Evolutionary conservation across 2,113 vertebrate genomes (phyloP).

Genomic region (Leptodactylus fuscus): DNA sequence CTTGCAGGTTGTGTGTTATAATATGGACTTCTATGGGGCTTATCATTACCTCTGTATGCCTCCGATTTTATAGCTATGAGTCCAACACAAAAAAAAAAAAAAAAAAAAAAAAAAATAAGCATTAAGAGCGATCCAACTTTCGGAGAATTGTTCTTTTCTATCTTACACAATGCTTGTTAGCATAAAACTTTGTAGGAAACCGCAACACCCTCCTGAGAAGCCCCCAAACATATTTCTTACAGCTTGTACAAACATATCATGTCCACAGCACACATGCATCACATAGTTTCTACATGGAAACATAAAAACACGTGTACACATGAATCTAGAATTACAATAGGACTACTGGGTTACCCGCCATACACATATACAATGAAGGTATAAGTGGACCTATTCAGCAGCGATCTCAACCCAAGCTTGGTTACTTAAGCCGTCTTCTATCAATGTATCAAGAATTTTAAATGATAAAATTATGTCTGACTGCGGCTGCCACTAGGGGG

Average conservation of each 20-base stretch:
- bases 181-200: neutral
- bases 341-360: neutral
- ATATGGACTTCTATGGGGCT: neutral
- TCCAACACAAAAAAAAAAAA: neutral
- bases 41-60: neutral
- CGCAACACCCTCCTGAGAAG: neutral
- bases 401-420: neutral
- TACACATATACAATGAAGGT: conserved; percentile 35
- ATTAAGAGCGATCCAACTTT: too few species aligned
- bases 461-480: too few species aligned
- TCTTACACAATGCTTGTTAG: neutral
- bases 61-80: neutral
- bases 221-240: neutral
- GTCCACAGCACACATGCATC: neutral
- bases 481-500: too few species aligned
- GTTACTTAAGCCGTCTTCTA: too few species aligned
- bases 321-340: neutral
- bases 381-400: conserved; percentile 50
- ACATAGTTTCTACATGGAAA: conserved; percentile 4
- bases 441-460: too few species aligned
- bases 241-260: neutral
- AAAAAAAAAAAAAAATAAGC: too few species aligned
- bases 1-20: neutral
- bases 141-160: too few species aligned
- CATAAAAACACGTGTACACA: conserved; percentile 22